Evolutionary conservation across 2,113 vertebrate species (phyloP).

Genomic region (Ploceus nigricollis): DNA sequence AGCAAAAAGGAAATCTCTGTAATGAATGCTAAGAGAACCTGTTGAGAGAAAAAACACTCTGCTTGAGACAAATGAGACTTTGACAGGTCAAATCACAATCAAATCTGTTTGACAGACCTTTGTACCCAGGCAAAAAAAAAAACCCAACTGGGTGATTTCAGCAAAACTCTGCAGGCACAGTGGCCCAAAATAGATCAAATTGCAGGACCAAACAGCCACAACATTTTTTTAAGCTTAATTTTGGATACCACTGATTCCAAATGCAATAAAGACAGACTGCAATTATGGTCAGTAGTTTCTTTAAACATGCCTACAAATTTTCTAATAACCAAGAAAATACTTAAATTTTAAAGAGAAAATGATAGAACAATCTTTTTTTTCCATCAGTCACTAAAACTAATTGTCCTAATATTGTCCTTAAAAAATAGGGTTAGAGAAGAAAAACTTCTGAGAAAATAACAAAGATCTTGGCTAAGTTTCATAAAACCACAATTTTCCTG

Average conservation of each 20-base stretch:
- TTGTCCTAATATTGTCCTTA: background rate
- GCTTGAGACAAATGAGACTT: background rate
- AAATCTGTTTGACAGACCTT: background rate
- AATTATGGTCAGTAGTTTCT: slow-evolving; percentile 29
- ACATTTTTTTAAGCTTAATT: background rate
- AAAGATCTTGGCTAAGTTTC: slow-evolving; percentile 21
- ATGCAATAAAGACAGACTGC: background rate
- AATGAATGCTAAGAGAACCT: background rate
- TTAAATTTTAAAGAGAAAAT: background rate
- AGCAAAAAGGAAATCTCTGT: background rate
- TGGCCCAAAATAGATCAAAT: background rate
- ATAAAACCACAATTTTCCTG: slow-evolving; percentile 57
- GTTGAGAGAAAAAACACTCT: background rate
- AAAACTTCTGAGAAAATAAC: slow-evolving; percentile 37
- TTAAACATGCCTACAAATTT: background rate
- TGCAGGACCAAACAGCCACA: slow-evolving; percentile 2
- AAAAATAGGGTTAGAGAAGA: slow-evolving; percentile 25
- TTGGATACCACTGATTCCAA: slow-evolving; percentile 31
- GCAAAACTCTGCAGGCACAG: background rate
- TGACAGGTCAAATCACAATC: background rate
- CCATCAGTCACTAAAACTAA: background rate
- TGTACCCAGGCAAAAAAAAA: background rate
- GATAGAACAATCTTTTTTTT: background rate
- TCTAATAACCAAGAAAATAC: slow-evolving; percentile 5
- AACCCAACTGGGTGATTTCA: background rate